Evolutionary conservation across 30 jellyfish, hydroid and myxozoan genomes (phyloP).

Genomic region (Aurelia sp.): DNA sequence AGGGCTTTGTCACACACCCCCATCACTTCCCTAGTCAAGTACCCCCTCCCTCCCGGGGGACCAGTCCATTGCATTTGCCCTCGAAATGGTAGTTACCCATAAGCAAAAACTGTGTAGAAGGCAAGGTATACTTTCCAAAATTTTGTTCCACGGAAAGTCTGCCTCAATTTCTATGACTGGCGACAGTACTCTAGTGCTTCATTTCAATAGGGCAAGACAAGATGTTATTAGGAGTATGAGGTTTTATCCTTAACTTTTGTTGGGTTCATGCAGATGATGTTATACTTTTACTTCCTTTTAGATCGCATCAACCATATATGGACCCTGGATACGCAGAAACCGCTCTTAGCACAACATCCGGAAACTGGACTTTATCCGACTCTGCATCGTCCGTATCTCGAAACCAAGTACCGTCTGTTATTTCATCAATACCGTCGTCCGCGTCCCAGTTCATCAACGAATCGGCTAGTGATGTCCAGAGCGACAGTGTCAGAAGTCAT

Average conservation of each 20-base stretch:
- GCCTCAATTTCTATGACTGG: no score
- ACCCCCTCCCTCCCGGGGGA: no score
- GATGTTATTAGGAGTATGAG: no score
- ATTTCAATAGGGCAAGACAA: no score
- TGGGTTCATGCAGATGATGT: background rate
- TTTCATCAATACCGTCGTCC: conserved; percentile 95
- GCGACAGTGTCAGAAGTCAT: conserved; percentile 73
- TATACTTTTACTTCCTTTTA: background rate
- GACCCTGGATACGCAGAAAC: conserved; percentile 68
- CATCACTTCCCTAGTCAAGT: no score
- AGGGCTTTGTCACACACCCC: no score
- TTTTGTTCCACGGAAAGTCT: no score
- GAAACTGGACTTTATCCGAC: conserved; percentile 90
- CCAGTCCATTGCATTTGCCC: no score
- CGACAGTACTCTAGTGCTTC: no score
- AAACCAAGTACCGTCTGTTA: conserved; percentile 86
- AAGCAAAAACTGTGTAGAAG: no score
- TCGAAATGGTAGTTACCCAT: no score
- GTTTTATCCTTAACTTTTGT: background rate
- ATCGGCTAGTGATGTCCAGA: conserved; percentile 64
- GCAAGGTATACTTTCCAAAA: no score
- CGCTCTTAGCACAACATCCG: conserved; percentile 74
- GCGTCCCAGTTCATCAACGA: conserved; percentile 90
- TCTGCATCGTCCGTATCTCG: conserved; percentile 88
- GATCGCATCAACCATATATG: conserved; percentile 66